These are phyloP conservation scores for Cryptops parisi DNA, from an alignment of 2,888 invertebrate species.

Conservation along the genomic window DNA sequence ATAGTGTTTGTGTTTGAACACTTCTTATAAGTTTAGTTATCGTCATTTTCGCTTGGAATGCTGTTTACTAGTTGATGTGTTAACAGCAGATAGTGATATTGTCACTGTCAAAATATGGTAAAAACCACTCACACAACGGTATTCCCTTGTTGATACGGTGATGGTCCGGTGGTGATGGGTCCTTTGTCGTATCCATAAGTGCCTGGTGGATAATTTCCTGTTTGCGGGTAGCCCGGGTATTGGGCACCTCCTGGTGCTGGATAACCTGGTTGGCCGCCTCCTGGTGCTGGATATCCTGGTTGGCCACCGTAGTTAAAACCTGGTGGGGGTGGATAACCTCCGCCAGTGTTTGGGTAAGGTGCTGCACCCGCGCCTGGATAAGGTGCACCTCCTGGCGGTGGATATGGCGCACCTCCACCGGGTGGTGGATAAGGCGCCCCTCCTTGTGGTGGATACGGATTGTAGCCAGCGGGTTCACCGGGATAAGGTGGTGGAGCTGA, in stretches of 20 bases:
- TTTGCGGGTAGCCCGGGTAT: slow-evolving; percentile 1
- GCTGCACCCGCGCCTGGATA: background rate
- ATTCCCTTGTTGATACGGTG: slow-evolving; percentile 10
- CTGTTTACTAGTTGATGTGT: too few relatives aligned
- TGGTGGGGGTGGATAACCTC: background rate
- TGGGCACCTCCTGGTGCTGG: background rate
- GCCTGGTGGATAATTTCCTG: background rate
- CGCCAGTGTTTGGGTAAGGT: background rate
- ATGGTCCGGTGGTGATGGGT: background rate
- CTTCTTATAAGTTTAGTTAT: too few relatives aligned
- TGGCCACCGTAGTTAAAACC: background rate
- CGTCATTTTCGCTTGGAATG: too few relatives aligned
- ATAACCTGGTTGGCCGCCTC: background rate
- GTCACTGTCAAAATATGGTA: too few relatives aligned
- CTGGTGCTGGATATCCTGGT: background rate
- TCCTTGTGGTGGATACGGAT: background rate
- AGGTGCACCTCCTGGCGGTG: background rate
- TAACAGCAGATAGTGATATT: too few relatives aligned
- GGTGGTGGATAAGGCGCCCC: slow-evolving; percentile 2
- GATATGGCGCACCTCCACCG: background rate
- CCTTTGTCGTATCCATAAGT: slow-evolving; percentile 11
- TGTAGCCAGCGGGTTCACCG: background rate
- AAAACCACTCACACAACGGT: slow-evolving; percentile 8
- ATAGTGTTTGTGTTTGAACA: too few relatives aligned
- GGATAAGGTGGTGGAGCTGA: slow-evolving; percentile 10